Evolutionary conservation across 2,113 vertebrate genomes (phyloP).

Genomic region (Pangasianodon hypophthalmus): DNA sequence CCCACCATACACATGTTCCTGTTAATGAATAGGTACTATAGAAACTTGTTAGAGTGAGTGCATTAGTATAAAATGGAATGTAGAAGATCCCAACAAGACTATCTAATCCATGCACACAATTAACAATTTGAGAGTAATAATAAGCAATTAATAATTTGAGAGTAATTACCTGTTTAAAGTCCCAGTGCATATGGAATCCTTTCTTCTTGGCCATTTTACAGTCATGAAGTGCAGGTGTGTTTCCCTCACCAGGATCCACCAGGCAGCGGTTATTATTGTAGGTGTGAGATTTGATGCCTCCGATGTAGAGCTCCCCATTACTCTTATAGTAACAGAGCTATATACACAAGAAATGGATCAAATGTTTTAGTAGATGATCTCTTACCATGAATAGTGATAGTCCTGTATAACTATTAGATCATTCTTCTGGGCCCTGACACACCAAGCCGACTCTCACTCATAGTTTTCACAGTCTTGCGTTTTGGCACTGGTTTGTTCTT

Average conservation of each 20-base stretch:
- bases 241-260: constrained; percentile 58
- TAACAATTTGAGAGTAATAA: too few species aligned
- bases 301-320: constrained; percentile 65
- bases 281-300: constrained; percentile 66
- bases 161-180: constrained; percentile 70
- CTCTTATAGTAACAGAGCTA: constrained; percentile 63
- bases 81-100: neutral
- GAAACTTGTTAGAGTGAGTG: neutral
- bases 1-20: too few species aligned
- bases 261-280: constrained; percentile 68
- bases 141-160: neutral
- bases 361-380: neutral
- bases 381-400: neutral
- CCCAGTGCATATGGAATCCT: constrained; percentile 66
- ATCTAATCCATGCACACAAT: neutral
- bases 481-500: neutral
- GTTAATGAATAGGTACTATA: too few species aligned
- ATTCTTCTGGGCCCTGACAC: neutral
- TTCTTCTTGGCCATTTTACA: constrained; percentile 64
- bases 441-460: neutral
- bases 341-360: neutral
- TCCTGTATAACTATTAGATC: too few species aligned
- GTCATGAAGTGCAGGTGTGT: constrained; percentile 56
- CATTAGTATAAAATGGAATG: neutral
- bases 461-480: neutral